These are phyloP conservation scores for Synergus japonicus DNA, from an alignment of 2,888 invertebrate species.

Conservation along the genomic window DNA sequence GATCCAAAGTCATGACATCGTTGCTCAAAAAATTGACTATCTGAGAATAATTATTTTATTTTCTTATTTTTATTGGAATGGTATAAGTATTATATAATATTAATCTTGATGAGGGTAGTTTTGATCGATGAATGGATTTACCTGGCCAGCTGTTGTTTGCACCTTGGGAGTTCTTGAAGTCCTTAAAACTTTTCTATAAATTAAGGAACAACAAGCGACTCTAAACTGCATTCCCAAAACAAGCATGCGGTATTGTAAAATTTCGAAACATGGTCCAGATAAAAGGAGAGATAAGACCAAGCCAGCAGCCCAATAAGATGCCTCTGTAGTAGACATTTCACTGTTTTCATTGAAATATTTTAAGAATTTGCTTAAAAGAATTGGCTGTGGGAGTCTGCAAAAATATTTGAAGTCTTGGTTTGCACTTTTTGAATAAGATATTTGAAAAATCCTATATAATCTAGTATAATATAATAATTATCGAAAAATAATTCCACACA, in stretches of 20 bases:
- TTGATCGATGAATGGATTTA: constrained; percentile 59
- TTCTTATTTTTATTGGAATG: neutral
- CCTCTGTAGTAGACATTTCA: constrained; percentile 61
- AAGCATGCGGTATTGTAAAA: neutral
- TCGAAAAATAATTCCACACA: constrained; percentile 57
- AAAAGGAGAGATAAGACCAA: constrained; percentile 64
- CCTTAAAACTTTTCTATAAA: constrained; percentile 87
- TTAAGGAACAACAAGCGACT: constrained; percentile 83
- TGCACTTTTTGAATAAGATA: no score
- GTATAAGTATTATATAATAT: no score
- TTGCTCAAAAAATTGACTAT: constrained; percentile 84
- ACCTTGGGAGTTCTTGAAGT: constrained; percentile 72
- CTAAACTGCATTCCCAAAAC: constrained; percentile 83
- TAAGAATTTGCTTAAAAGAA: constrained; percentile 68
- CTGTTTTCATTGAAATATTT: constrained; percentile 61
- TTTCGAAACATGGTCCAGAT: constrained; percentile 18
- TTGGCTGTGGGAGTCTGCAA: constrained; percentile 70
- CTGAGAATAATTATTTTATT: constrained; percentile 59
- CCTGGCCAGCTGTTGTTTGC: constrained; percentile 87
- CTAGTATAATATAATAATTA: neutral
- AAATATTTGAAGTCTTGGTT: neutral
- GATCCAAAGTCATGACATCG: constrained; percentile 87
- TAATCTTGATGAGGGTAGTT: no score
- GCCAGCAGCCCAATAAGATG: constrained; percentile 77
- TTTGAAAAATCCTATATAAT: no score